Conservation (phyloP, 1,140 invertebrate species). For the Dendroctonus valens region DNA sequence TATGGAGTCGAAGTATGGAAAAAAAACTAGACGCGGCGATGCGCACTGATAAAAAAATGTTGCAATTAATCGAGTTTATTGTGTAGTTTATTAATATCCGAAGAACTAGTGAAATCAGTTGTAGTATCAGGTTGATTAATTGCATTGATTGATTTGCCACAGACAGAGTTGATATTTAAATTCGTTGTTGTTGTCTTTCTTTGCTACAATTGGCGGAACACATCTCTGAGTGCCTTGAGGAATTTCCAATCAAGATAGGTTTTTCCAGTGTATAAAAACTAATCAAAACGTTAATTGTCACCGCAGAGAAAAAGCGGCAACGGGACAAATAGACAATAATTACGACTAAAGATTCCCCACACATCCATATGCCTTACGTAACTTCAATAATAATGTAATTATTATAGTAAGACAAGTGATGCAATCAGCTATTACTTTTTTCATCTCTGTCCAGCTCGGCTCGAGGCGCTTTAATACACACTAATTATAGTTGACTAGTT, state of each 20-base stretch:
- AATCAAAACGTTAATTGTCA: slow-evolving; percentile 28
- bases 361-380: slow-evolving; percentile 33
- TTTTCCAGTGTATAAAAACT: slow-evolving; percentile 17
- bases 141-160: neutral
- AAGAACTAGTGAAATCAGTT: slow-evolving; percentile 10
- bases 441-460: slow-evolving; percentile 9
- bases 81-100: slow-evolving; percentile 8
- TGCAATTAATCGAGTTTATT: slow-evolving; percentile 13
- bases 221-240: no score
- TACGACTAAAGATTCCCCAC: slow-evolving; percentile 32
- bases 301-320: slow-evolving; percentile 19
- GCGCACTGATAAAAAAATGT: slow-evolving; percentile 24
- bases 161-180: no score
- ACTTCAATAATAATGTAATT: slow-evolving; percentile 36
- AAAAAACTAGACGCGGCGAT: slow-evolving; percentile 12
- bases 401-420: slow-evolving; percentile 36
- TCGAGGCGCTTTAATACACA: slow-evolving; percentile 25
- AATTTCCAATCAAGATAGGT: neutral
- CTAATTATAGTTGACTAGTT: slow-evolving; percentile 32
- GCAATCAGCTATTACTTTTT: slow-evolving; percentile 32
- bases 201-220: no score
- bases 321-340: slow-evolving; percentile 32
- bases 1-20: slow-evolving; percentile 14
- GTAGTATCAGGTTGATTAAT: slow-evolving; percentile 10
- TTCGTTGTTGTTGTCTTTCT: no score